Conservation (phyloP, 2,113 vertebrate genomes). For the Phaethon lepturus region DNA sequence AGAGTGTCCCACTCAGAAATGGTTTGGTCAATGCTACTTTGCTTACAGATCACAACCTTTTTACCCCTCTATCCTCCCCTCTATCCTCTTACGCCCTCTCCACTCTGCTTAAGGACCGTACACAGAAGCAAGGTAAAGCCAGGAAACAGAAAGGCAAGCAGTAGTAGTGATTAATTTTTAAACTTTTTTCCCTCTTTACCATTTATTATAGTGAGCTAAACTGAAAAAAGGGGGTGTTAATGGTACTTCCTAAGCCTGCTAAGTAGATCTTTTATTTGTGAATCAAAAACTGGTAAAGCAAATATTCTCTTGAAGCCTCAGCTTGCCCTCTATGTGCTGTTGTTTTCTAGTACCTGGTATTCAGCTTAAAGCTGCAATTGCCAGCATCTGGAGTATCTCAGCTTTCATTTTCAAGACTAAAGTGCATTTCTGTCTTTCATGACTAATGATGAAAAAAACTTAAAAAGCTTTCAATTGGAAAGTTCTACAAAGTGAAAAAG, state of each 20-base stretch:
- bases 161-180: rapidly evolving
- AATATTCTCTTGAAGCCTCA: neutral
- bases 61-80: neutral
- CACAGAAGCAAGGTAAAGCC: neutral
- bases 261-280: neutral
- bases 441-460: neutral
- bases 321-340: neutral
- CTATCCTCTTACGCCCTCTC: neutral
- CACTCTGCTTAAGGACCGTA: neutral
- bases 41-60: neutral
- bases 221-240: neutral
- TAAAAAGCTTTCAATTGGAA: neutral
- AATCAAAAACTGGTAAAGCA: neutral
- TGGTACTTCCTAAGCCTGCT: neutral
- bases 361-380: neutral
- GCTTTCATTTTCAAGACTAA: neutral
- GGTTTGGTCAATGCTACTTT: neutral
- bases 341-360: neutral
- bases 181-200: neutral
- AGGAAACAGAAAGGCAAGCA: neutral
- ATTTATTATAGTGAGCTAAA: neutral
- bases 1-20: neutral
- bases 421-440: neutral
- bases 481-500: neutral
- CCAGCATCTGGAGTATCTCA: neutral